Evolutionary conservation across 2,113 vertebrate genomes (phyloP).

Genomic region (Phoxinus phoxinus): DNA sequence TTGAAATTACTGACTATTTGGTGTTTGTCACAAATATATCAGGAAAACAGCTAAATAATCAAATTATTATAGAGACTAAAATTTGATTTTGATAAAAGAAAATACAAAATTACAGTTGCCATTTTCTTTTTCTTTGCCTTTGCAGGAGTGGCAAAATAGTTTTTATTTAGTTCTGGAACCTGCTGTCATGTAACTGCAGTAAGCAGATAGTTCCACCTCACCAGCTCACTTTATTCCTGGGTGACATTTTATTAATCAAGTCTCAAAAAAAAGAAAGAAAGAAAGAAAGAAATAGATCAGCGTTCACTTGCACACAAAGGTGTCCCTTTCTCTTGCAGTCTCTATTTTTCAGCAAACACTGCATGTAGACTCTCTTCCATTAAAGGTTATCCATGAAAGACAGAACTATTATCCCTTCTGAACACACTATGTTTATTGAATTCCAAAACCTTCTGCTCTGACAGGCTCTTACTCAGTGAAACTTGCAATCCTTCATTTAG

Average conservation of each 20-base stretch:
- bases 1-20: neutral
- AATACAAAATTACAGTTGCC: too few species aligned
- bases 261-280: too few species aligned
- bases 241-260: slow-evolving; percentile 11
- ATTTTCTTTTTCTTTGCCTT: neutral
- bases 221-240: neutral
- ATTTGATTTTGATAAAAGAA: too few species aligned
- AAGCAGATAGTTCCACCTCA: neutral
- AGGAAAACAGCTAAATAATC: neutral
- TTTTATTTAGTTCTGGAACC: neutral
- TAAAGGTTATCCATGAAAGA: slow-evolving; percentile 11
- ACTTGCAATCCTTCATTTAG: slow-evolving; percentile 4
- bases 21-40: neutral
- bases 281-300: neutral
- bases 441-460: neutral
- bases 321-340: neutral
- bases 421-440: neutral
- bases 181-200: neutral
- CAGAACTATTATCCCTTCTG: slow-evolving; percentile 23
- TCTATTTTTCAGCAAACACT: slow-evolving; percentile 3
- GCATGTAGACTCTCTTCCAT: neutral
- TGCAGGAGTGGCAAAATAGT: neutral
- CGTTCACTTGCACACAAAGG: neutral
- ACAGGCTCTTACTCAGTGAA: neutral
- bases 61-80: neutral